phyloP scores from a whole-genome alignment of 2,113 vertebrate species.

The Hippocampus zosterae region DNA sequence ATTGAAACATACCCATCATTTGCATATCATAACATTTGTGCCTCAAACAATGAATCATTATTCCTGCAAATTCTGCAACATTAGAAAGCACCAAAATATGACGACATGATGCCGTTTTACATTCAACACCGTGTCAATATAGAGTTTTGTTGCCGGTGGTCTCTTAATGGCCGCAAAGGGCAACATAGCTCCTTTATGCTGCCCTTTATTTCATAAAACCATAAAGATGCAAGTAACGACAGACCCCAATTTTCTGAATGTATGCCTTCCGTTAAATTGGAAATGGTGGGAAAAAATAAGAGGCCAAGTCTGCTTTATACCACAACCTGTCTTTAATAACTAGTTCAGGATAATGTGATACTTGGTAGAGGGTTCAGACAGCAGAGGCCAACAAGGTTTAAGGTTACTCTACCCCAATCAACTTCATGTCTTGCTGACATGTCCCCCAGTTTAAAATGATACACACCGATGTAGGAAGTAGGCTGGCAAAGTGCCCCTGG shows the following conservation, averaged over 20 bases:
- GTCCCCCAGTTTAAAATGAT: slow-evolving; percentile 53
- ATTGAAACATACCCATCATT: not conserved
- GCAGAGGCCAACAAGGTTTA: slow-evolving; percentile 51
- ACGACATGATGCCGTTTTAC: slow-evolving; percentile 18
- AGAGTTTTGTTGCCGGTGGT: slow-evolving; percentile 50
- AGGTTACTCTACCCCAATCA: slow-evolving; percentile 45
- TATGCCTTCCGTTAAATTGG: slow-evolving; percentile 41
- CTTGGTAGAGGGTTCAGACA: slow-evolving; percentile 44
- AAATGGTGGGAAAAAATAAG: slow-evolving; percentile 41
- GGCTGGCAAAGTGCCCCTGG: slow-evolving; percentile 62
- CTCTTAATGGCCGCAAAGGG: slow-evolving; percentile 57
- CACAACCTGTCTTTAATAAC: slow-evolving; percentile 42
- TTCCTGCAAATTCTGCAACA: not conserved
- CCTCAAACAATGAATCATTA: not conserved
- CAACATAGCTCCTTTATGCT: slow-evolving; percentile 34
- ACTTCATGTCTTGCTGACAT: slow-evolving; percentile 55
- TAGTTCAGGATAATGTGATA: slow-evolving; percentile 42
- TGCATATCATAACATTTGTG: not conserved
- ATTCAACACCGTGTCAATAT: slow-evolving; percentile 46
- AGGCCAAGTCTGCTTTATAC: slow-evolving; percentile 45
- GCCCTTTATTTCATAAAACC: slow-evolving; percentile 53
- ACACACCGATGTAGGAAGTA: slow-evolving; percentile 57
- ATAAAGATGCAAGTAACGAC: slow-evolving; percentile 47
- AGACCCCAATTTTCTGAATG: slow-evolving; percentile 41
- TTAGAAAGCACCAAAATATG: slow-evolving; percentile 8